Evolutionary conservation across 2,888 invertebrate species (phyloP).

Genomic region (Suillia variegata): DNA sequence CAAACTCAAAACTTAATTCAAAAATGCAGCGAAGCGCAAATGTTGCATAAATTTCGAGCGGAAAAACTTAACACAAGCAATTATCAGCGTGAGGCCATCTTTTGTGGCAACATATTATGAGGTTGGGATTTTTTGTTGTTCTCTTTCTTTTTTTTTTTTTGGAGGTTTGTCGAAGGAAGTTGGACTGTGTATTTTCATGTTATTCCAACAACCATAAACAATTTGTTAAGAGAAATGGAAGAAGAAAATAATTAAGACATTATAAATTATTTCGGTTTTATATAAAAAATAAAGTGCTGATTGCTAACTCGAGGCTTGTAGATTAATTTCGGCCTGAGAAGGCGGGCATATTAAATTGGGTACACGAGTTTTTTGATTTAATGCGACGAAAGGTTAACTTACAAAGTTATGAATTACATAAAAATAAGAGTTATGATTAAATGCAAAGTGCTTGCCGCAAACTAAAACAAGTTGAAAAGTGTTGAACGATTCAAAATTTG

Average conservation of each 20-base stretch:
- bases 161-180: constrained; percentile 35
- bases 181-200: background rate
- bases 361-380: too few species aligned
- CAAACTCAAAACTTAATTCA: background rate
- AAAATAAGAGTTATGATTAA: too few species aligned
- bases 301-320: constrained; percentile 31
- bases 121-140: constrained; percentile 9
- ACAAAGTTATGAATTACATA: too few species aligned
- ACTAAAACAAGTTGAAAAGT: too few species aligned
- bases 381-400: too few species aligned
- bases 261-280: constrained; percentile 48
- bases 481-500: too few species aligned
- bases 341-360: too few species aligned
- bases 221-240: constrained; percentile 44
- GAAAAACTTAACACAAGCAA: background rate
- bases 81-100: background rate
- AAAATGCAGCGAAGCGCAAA: constrained; percentile 41
- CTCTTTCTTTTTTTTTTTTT: constrained; percentile 12
- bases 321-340: too few species aligned
- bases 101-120: constrained; percentile 33
- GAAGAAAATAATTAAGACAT: constrained; percentile 53
- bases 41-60: constrained; percentile 6
- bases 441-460: too few species aligned
- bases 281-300: constrained; percentile 6
- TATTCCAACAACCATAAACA: constrained; percentile 41